Base-by-base conservation (phyloP, 1,140 invertebrate species). In the Pseudoatta argentina region DNA sequence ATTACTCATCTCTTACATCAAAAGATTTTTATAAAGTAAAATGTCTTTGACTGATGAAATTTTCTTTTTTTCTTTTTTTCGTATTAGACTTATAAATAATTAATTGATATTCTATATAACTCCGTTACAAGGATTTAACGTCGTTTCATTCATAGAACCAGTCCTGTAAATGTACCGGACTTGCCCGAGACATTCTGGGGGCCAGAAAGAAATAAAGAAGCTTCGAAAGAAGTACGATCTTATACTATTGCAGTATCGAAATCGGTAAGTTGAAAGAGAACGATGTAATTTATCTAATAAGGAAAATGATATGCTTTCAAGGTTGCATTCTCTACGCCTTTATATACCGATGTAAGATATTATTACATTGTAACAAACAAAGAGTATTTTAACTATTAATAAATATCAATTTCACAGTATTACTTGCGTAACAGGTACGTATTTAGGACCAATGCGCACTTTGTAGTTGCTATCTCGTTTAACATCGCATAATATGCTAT, bases 171-270 rank as follows among this genome's bases (percentile, higher is more conserved):
- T 3, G 51, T 91, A 27, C 92, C 92, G 1, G 69, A 57, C 1
- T 86, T 93, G 39, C 89, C 91, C 0, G 93, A 95, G 16, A 92
- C 89, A 1, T 96, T 95, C 87, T 96, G 96, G 96, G 96, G 95
- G 0, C 91, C 94, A 6, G 93, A 92, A 14, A 78, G 91, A 14
- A 81, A 92, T 14, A 85, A 21, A 2, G 93, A 91, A 69, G 93
- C 92, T 14, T 95, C 96, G 59, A 86, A 91, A 10, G 89, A 92
- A 16, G 94, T 96, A 53, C 92, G 91, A 48, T 94, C 95, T 1
- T 96, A 96, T 85, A 94, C 93, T 91, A 95, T 96, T 8, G 91
- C 95, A 48, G 89, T 96, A 12, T 12, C 85, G 2, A 18, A 14
- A n/a, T 51, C 86, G 21, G 79, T 87, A 63, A 83, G 73, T 82